Conservation (phyloP, 2,113 vertebrate species). For the Probosciger aterrimus region DNA sequence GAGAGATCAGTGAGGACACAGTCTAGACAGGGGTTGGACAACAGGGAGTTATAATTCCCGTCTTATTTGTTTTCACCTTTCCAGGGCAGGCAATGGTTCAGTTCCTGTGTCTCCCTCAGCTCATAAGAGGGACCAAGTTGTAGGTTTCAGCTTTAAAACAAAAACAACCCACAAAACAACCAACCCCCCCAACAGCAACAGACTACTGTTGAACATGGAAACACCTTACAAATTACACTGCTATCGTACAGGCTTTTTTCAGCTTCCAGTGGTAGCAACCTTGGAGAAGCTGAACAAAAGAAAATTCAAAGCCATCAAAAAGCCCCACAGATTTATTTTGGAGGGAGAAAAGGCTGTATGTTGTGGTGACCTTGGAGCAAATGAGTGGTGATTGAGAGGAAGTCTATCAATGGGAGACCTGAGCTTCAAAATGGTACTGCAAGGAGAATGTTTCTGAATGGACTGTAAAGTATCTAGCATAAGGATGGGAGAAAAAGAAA, state of each 20-base stretch:
- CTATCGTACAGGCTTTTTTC: neutral
- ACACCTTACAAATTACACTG: neutral
- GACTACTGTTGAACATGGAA: neutral
- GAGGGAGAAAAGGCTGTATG: neutral
- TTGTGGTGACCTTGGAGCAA: neutral
- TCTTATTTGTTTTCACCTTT: conserved; percentile 33
- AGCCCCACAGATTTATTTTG: neutral
- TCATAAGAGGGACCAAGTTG: neutral
- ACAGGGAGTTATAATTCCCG: conserved; percentile 19
- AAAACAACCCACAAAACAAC: neutral
- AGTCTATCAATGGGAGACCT: neutral
- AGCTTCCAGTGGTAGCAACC: neutral
- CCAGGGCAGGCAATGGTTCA: neutral
- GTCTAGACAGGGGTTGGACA: conserved; percentile 50
- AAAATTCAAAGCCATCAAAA: neutral
- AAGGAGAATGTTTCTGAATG: neutral
- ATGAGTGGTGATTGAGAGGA: neutral
- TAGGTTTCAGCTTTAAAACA: neutral
- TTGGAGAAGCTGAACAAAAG: neutral
- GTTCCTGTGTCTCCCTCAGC: neutral
- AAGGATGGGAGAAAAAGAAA: neutral
- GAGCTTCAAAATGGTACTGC: neutral
- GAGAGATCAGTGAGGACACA: conserved; percentile 21
- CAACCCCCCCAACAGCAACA: neutral
- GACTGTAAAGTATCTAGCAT: neutral